phyloP scores from a whole-genome alignment of 2,113 vertebrate genomes.

The Tapirus terrestris region DNA sequence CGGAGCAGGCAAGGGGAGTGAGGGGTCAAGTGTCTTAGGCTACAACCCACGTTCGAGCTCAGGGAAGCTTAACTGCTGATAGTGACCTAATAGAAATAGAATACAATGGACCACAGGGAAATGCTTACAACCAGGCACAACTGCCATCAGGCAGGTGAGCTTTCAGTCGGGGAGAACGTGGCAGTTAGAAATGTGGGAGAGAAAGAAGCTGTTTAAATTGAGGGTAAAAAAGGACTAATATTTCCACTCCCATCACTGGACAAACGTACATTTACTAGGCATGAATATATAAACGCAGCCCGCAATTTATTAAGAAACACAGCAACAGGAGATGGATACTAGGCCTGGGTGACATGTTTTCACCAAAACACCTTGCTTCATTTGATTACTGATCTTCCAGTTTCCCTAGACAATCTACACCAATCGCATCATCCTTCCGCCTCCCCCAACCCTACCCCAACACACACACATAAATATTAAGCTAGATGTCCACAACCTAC shows the following conservation, averaged over 20 bases:
- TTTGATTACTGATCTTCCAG: background rate
- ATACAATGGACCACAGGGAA: background rate
- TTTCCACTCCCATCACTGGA: background rate
- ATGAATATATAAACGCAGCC: background rate
- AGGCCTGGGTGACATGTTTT: background rate
- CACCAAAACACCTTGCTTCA: background rate
- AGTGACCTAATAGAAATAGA: background rate
- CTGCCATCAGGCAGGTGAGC: background rate
- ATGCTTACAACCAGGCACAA: background rate
- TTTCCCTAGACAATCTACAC: background rate
- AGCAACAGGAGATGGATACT: background rate
- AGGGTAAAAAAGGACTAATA: background rate
- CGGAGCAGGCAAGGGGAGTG: no score
- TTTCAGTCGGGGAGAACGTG: background rate
- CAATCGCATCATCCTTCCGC: background rate
- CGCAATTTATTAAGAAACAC: background rate
- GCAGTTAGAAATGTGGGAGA: background rate
- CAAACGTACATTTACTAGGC: background rate
- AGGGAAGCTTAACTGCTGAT: background rate
- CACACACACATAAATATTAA: background rate
- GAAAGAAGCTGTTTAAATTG: background rate
- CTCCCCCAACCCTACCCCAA: background rate
- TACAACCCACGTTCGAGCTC: background rate
- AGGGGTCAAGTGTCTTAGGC: background rate
- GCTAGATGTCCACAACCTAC: background rate